These are phyloP conservation scores for Plestiodon gilberti DNA, from an alignment of 2,113 vertebrate genomes.

Conservation along the genomic window DNA sequence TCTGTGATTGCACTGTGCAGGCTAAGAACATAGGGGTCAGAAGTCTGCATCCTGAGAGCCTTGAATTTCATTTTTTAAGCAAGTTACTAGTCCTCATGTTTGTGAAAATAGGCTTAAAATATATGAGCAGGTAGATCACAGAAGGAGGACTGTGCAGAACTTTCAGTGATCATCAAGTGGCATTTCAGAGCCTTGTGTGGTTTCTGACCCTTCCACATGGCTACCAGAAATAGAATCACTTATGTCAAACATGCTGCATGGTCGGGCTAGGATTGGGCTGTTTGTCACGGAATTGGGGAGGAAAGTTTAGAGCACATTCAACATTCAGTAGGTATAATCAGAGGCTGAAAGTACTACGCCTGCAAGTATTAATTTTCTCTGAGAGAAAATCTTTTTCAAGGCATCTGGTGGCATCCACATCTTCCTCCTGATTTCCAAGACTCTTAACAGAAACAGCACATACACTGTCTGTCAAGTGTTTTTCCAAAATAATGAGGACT, in stretches of 20 bases:
- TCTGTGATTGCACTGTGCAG: background rate
- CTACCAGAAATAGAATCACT: background rate
- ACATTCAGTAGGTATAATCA: background rate
- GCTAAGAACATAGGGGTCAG: background rate
- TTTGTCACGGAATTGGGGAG: background rate
- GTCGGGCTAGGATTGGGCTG: background rate
- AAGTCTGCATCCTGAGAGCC: background rate
- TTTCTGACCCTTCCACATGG: background rate
- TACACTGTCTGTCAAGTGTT: background rate
- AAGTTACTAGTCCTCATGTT: background rate
- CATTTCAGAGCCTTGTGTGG: background rate
- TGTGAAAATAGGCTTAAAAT: background rate
- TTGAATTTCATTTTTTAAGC: background rate
- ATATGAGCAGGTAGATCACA: fast-evolving
- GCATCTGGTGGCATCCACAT: background rate
- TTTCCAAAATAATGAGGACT: background rate
- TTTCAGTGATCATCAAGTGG: background rate
- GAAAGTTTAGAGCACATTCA: background rate
- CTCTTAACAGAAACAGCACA: background rate
- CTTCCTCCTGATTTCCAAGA: background rate
- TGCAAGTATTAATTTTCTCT: background rate
- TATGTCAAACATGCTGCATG: too few relatives aligned
- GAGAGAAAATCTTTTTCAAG: background rate
- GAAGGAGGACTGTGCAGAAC: background rate
- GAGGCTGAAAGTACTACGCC: too few relatives aligned